Evolutionary conservation across 2,797 vertebrate genomes (phyloP), one percentile per base, ranked within the genome.

Genomic region (Onychomys torridus): DNA sequence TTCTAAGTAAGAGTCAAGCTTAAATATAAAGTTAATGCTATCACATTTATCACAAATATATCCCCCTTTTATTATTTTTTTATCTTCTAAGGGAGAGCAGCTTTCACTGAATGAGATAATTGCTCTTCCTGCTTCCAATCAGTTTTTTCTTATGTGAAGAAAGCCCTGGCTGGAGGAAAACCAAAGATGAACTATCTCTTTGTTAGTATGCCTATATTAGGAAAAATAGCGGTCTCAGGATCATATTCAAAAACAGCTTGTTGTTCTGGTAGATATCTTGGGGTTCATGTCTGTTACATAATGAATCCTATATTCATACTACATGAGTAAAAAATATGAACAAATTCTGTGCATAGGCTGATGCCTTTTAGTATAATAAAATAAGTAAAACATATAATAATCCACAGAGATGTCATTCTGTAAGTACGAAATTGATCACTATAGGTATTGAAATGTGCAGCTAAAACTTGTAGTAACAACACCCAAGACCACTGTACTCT

Each of bases 301-400:
- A 32, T 83, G 3, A 14, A 90, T 67, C 11, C 49, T 59, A 79
- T 59, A 29, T 91, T 49, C 49, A 52, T 52, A 52, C 49, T 52
- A 7, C 14, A 52, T 67, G 3, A 16, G 17, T 43, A n/a, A 95
- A 27, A 86, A 94, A 88, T 37, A 63, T 46, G 40, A 49, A 17
- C 13, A 84, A 27, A 59, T 82, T 32, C 32, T 4, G 27, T 8
- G 3, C 9, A 4, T 21, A 49, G 32, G 6, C 4, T 75, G 23
- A 21, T 34, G 57, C 6, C 6, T 61, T 32, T 86, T 21, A 52
- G 29, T 52, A 19, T 19, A 52, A 52, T 13, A 46, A 46, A 6
- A 52, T 52, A 49, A 84, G 21, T 83, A 5, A 81, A 89, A 84
- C 52, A 14, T 88, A 11, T 46, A 90, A 61, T 67, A 95, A 81